Base-by-base conservation (phyloP, 37 sponge, comb jelly and placozoan genomes). In the Beroe ovata region DNA sequence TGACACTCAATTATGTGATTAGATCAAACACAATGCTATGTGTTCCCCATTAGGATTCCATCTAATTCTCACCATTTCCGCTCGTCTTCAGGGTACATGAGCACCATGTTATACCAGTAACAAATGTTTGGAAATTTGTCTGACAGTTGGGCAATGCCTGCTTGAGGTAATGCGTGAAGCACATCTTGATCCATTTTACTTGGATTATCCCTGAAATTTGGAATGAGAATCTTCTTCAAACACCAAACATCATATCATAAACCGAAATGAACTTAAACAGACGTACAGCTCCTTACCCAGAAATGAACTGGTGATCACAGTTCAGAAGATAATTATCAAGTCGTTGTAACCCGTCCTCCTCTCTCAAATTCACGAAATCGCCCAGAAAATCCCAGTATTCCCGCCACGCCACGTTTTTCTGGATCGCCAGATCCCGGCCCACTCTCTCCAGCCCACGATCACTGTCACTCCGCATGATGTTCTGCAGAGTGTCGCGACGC, bases 331-430 rank as follows among this genome's bases (percentile, higher is more conserved):
- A 93, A 0, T 91, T 40, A 41, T 96, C 97, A 29, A 96, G 90
- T 60, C 35, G 34, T 35, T 81, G 22, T 59, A 92, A 64, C 0
- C 97, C 97, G 18, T 93, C 94, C 21, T 60, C 37, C 29, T 89
- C 89, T 4, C 92, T 61, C 22, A 96, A 89, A 62, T 94, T 92
- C 36, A 91, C 90, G 29, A 61, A 91, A 20, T 60, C 59, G 63
- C 64, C 94, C 54, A 96, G 90, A 84, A 96, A 94, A 39, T 91
- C 92, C 97, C 97, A 96, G 38, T 93, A 94, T 89, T 96, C 97
- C 37, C 64, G 59, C 97, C 97, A 96, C 0, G 72, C 72, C 26
- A 95, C 92, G 3, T 61, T 84, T 20, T 61, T n/a, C 37, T 72
- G 28, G 29, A 89, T 60, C 6, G 96, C 96, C 18, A 96, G 42